Conservation (phyloP, 2,888 invertebrate genomes). For the Cantharis nigra region DNA sequence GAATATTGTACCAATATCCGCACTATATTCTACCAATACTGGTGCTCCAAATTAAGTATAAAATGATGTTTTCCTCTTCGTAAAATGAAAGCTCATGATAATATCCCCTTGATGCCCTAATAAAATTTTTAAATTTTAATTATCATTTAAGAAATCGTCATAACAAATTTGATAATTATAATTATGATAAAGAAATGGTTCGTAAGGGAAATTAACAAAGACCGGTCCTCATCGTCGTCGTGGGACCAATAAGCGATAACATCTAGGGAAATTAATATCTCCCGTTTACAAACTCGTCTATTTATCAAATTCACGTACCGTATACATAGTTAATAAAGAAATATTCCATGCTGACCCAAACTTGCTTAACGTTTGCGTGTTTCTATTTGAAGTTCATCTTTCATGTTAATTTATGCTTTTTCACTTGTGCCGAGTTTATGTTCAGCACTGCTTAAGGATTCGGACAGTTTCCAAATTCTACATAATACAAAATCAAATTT, state of each 20-base stretch:
- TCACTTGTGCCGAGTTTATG: slow-evolving; percentile 1
- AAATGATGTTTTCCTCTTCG: no score
- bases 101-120: background rate
- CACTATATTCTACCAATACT: no score
- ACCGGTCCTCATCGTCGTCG: slow-evolving; percentile 35
- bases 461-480: background rate
- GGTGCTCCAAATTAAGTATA: no score
- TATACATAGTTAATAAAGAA: slow-evolving; percentile 28
- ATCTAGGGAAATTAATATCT: slow-evolving; percentile 35
- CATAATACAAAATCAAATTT: background rate
- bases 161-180: slow-evolving; percentile 6
- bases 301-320: slow-evolving; percentile 32
- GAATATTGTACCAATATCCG: no score
- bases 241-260: slow-evolving; percentile 37
- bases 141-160: background rate
- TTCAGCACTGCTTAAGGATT: background rate
- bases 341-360: slow-evolving; percentile 20
- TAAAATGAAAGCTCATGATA: background rate
- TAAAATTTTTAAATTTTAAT: background rate
- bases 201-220: slow-evolving; percentile 44
- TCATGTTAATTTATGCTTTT: slow-evolving; percentile 22
- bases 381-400: slow-evolving; percentile 11
- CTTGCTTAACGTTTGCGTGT: slow-evolving; percentile 17
- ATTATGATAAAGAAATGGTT: slow-evolving; percentile 43
- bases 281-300: slow-evolving; percentile 25